Percentiles rank a stretch among this genome's conserved stretches.
phyloP scores from a whole-genome alignment of 2,888 invertebrate species.

The Archaeoteleia sp. region DNA sequence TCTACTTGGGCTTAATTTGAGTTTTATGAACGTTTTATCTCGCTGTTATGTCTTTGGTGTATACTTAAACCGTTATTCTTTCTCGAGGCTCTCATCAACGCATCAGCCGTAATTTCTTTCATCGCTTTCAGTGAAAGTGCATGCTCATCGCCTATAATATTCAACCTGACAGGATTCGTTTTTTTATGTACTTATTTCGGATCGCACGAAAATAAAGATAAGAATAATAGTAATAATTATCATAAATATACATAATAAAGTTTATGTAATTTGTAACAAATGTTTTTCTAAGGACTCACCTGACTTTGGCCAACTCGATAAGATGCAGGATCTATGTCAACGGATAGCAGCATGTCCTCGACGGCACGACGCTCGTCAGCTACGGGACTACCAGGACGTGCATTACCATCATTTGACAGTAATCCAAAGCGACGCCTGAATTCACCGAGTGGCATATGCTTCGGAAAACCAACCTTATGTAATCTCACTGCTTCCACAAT shows the following conservation, averaged over 20 bases:
- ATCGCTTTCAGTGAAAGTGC: constrained; percentile 59
- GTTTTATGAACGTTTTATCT: constrained; percentile 45
- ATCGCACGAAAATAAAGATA: too few relatives aligned
- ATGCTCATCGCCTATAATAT: constrained; percentile 40
- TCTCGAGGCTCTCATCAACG: constrained; percentile 28
- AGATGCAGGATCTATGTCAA: constrained; percentile 89
- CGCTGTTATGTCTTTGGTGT: constrained; percentile 21
- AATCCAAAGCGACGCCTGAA: constrained; percentile 89
- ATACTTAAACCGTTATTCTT: constrained; percentile 44
- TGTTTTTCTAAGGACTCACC: constrained; percentile 78
- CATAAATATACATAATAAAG: too few relatives aligned
- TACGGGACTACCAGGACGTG: constrained; percentile 72
- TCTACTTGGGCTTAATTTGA: constrained; percentile 43
- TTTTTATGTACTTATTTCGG: neutral
- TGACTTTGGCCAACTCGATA: constrained; percentile 95
- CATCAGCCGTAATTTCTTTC: constrained; percentile 56
- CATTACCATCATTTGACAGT: constrained; percentile 75
- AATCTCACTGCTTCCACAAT: constrained; percentile 91
- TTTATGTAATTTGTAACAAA: too few relatives aligned
- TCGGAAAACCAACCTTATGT: constrained; percentile 95
- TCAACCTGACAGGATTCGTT: constrained; percentile 25
- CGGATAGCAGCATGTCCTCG: constrained; percentile 87
- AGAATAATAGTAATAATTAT: too few relatives aligned
- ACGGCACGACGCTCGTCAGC: constrained; percentile 81
- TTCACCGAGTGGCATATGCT: constrained; percentile 90